phyloP scores from a whole-genome alignment of 2,797 vertebrate species.

The Mormyrops boulengeri region DNA sequence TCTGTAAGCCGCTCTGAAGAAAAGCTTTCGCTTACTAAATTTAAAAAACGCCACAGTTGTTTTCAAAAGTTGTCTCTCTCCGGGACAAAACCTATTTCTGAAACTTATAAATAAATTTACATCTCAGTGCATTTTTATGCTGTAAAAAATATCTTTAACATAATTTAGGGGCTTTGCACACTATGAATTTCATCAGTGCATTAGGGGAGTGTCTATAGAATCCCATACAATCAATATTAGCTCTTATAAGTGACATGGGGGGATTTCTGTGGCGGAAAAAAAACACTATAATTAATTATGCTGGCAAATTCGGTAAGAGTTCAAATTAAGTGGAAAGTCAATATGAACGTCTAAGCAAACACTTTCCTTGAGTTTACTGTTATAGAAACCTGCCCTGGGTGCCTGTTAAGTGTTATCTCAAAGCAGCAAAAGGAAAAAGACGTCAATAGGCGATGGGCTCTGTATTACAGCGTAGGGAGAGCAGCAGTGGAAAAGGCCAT shows the following conservation, averaged over 20 bases:
- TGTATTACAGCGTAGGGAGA: neutral
- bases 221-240: slow-evolving; percentile 1
- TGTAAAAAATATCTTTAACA: neutral
- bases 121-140: neutral
- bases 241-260: neutral
- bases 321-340: slow-evolving; percentile 16
- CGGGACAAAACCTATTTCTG: neutral
- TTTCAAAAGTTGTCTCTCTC: neutral
- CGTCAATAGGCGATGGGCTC: neutral
- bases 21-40: neutral
- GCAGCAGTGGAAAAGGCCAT: slow-evolving; percentile 41
- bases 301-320: slow-evolving; percentile 2
- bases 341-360: slow-evolving; percentile 11
- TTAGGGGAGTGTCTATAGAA: neutral
- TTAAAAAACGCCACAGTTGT: neutral
- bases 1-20: neutral
- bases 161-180: neutral
- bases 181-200: neutral
- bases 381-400: neutral
- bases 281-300: slow-evolving; percentile 4
- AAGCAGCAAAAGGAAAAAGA: neutral
- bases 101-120: neutral
- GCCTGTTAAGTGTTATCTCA: neutral
- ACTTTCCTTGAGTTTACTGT: slow-evolving; percentile 1
- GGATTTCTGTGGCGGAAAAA: neutral